phyloP scores from a whole-genome alignment of 2,113 vertebrate species.

The Echinops telfairi region DNA sequence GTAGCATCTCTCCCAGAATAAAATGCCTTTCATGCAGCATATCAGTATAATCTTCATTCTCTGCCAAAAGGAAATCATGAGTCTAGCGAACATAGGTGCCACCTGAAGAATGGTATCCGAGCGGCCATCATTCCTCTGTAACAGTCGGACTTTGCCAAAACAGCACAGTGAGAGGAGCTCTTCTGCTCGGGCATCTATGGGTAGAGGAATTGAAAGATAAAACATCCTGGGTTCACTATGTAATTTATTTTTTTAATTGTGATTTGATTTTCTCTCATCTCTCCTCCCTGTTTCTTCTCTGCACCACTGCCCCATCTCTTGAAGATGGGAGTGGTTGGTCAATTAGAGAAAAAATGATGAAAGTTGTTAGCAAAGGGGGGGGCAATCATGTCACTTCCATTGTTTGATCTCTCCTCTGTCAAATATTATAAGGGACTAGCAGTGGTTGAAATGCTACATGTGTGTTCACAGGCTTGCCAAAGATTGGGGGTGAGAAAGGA shows the following conservation, averaged over 20 bases:
- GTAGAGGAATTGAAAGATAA: conserved; percentile 33
- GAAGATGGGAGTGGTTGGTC: not conserved
- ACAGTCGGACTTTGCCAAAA: not conserved
- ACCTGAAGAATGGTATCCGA: not conserved
- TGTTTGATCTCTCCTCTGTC: not conserved
- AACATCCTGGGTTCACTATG: not conserved
- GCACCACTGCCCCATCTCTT: not conserved
- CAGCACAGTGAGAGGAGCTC: not conserved
- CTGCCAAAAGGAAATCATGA: not conserved
- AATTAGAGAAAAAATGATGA: not conserved
- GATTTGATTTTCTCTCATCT: conserved; percentile 5
- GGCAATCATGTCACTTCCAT: not conserved
- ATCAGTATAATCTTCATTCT: not conserved
- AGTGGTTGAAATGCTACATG: not conserved
- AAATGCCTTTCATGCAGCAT: not conserved
- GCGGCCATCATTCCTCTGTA: not conserved
- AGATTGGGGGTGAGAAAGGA: not conserved
- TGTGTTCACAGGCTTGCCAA: not conserved
- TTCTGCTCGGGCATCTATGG: not conserved
- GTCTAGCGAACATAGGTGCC: not conserved
- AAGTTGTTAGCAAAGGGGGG: conserved; percentile 6
- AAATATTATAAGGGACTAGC: not conserved
- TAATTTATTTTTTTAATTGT: not conserved
- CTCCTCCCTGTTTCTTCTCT: not conserved
- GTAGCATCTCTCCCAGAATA: not conserved